Evolutionary conservation across 2,888 invertebrate species (phyloP).

Genomic region (Tipula unca): DNA sequence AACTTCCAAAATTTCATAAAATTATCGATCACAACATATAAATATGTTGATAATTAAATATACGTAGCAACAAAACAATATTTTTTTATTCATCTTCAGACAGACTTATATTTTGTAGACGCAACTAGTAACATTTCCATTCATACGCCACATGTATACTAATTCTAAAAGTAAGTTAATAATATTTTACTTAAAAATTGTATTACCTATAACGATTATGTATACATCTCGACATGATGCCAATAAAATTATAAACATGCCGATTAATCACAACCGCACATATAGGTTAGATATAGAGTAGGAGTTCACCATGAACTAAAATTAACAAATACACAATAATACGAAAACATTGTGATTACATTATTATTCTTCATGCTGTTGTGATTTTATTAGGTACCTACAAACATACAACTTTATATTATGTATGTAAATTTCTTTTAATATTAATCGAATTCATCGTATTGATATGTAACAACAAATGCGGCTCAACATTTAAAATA

Average conservation of each 20-base stretch:
- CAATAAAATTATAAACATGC: background rate
- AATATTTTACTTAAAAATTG: background rate
- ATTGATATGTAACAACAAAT: background rate
- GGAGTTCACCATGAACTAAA: background rate
- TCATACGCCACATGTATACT: background rate
- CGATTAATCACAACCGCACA: background rate
- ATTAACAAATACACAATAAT: background rate
- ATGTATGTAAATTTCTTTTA: background rate
- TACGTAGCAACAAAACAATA: no score
- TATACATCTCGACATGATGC: background rate
- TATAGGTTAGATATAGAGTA: background rate
- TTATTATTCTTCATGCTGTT: background rate
- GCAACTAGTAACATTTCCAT: no score
- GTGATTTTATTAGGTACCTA: background rate
- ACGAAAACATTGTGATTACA: background rate
- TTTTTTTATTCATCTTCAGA: no score
- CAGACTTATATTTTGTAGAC: no score
- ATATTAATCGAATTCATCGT: background rate
- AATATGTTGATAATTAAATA: no score
- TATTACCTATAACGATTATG: background rate
- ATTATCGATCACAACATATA: no score
- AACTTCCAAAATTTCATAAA: no score
- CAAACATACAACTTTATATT: no score
- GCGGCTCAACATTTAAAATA: background rate
- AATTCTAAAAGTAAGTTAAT: background rate